Base-by-base conservation (phyloP, 2,113 vertebrate genomes). In the Upupa epops region DNA sequence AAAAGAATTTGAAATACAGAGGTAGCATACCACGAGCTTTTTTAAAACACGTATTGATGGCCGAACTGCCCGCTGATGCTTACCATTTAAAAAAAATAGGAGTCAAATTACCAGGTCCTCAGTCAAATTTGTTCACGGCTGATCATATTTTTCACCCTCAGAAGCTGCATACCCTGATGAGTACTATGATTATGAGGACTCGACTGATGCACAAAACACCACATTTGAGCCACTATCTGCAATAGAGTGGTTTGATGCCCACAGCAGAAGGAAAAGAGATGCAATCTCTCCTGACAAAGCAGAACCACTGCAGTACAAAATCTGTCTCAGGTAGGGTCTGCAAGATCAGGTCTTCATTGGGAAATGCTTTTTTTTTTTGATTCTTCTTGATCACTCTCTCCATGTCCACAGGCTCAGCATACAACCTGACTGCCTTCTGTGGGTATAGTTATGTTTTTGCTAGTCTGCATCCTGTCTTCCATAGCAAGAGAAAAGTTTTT, bases 231-330 rank as follows among this genome's bases (percentile, higher is more conserved):
- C 59, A 4, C 45, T 88, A 17, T 69, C 93, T 86, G 42, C 54
- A 61, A 88, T 96, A 16, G 96, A 96, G 42, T 97, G 96, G 97
- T 97, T 97, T 88, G 97, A 97, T 69, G 95, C 97, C 40, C 97
- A 11, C 46, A 96, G 40, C 17, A 97, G 97, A 74, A 97, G 94
- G 34, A 97, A 91, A 92, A 96, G 97, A 68, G 89, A 96, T 32
- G 72, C 77, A 28, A 55, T 20, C 4, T 19, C 59, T 54, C 32
- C 60, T 22, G 70, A 60, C 24, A 96, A 93, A 84, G 75, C 88
- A 86, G 81, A 72, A 80, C 60, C 58, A 0, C 85, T 98, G 45
- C 65, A 88, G 21, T 98, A 98, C 73, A 96, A 93, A 65, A 58
- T 97, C 71, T 98, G 97, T 51, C 91, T 95, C 34, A 96, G 97